Conservation (phyloP, 2,113 vertebrate genomes). For the Propithecus coquereli region DNA sequence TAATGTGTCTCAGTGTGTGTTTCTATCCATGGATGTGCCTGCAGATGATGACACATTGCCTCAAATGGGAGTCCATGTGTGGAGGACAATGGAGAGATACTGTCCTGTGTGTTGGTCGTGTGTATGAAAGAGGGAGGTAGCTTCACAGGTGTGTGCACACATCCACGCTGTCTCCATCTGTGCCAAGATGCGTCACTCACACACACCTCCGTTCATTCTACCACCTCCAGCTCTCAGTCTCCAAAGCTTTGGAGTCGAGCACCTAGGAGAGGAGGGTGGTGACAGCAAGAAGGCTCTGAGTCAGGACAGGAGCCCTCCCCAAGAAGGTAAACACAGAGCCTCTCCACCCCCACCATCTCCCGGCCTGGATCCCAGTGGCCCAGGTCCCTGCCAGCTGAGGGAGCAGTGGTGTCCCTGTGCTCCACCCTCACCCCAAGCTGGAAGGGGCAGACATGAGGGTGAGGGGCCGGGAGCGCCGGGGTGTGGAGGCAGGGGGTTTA, state of each 20-base stretch:
- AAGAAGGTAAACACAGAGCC: background rate
- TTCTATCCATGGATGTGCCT: background rate
- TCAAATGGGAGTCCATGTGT: background rate
- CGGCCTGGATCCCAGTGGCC: background rate
- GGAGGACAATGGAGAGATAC: background rate
- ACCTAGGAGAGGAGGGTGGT: background rate
- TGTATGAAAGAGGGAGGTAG: background rate
- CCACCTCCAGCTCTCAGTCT: background rate
- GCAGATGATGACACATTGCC: background rate
- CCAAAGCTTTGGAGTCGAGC: background rate
- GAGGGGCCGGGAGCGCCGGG: conserved; percentile 59
- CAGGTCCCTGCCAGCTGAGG: background rate
- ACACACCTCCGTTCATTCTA: background rate
- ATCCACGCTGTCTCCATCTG: background rate
- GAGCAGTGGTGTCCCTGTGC: background rate
- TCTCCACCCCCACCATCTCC: background rate
- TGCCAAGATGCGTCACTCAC: background rate
- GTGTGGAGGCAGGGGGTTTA: conserved; percentile 61
- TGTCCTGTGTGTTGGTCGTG: background rate
- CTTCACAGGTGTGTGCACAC: background rate
- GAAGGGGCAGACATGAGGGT: conserved; percentile 13
- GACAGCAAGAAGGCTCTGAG: background rate
- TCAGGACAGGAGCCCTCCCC: background rate
- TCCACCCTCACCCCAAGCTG: background rate
- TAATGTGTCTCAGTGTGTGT: background rate